A percentile compares a stretch with the other conserved stretches of the same genome.
Conservation (phyloP, 2,113 vertebrate species). For the Ophiodon elongatus region DNA sequence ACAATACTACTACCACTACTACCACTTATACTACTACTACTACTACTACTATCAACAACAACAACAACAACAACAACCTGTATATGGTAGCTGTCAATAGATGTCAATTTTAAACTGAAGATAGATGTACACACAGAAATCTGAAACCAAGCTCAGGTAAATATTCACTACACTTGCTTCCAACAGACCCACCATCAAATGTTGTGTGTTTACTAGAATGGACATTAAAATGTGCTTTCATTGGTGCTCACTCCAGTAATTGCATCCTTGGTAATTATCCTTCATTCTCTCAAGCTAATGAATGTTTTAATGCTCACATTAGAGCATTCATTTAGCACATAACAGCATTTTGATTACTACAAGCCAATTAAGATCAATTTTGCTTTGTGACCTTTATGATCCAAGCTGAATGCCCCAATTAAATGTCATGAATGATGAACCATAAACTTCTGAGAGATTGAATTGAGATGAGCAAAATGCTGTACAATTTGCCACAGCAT, state of each 20-base stretch:
- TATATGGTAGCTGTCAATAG: background rate
- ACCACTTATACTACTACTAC: background rate
- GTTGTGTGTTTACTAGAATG: conserved; percentile 69
- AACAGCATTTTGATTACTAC: conserved; percentile 85
- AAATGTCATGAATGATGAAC: conserved; percentile 78
- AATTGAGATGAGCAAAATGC: conserved; percentile 47
- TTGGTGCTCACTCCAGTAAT: conserved; percentile 74
- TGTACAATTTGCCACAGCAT: conserved; percentile 21
- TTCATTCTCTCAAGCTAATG: conserved; percentile 82
- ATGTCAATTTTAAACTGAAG: background rate
- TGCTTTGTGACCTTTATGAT: conserved; percentile 83
- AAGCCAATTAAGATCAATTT: conserved; percentile 85
- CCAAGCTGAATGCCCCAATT: conserved; percentile 77
- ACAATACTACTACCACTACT: background rate
- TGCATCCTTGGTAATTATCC: conserved; percentile 81
- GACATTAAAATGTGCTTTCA: conserved; percentile 71
- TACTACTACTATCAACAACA: background rate
- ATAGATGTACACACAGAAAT: background rate
- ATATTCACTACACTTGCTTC: conserved; percentile 28
- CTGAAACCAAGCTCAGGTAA: background rate
- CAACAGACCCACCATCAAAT: conserved; percentile 34
- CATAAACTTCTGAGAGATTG: conserved; percentile 66
- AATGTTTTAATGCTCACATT: conserved; percentile 85
- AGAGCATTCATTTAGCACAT: conserved; percentile 83
- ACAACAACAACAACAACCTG: background rate